A percentile compares a stretch with the other conserved stretches of the same genome.
Conservation (phyloP, 2,797 vertebrate species). For the Gephyroberyx darwinii region DNA sequence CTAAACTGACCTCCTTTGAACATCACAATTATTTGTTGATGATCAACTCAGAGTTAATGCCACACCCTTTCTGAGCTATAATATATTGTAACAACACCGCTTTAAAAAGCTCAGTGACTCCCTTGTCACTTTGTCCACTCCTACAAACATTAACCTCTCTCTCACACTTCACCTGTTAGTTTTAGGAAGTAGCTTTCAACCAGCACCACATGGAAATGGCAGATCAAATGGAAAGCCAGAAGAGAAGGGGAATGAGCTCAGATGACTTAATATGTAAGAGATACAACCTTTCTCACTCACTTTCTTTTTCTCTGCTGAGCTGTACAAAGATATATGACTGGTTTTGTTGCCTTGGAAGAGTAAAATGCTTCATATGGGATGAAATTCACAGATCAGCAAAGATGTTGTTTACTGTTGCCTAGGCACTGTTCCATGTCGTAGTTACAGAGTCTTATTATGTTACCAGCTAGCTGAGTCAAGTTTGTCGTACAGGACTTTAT, state of each 20-base stretch:
- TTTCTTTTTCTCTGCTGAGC: not conserved
- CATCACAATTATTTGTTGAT: not conserved
- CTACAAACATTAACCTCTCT: not conserved
- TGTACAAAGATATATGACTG: not conserved
- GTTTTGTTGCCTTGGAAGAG: no score
- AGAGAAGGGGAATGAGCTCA: conserved; percentile 69
- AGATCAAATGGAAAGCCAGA: conserved; percentile 66
- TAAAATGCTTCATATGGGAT: no score
- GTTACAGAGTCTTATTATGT: not conserved
- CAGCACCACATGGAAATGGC: conserved; percentile 74
- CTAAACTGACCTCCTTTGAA: not conserved
- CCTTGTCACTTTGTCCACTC: not conserved
- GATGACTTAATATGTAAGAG: conserved; percentile 83
- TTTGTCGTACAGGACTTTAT: not conserved
- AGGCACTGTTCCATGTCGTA: not conserved
- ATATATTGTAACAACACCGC: no score
- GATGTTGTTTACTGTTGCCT: no score
- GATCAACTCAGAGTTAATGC: not conserved
- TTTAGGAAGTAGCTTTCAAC: not conserved
- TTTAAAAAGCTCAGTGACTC: no score
- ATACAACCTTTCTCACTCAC: not conserved
- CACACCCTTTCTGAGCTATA: conserved; percentile 37
- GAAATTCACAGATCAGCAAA: no score
- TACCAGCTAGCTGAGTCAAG: not conserved
- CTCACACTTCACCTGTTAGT: conserved; percentile 18